These are phyloP conservation scores for Leptinotarsa peninsularis DNA, from an alignment of 2,888 invertebrate genomes.

Conservation along the genomic window DNA sequence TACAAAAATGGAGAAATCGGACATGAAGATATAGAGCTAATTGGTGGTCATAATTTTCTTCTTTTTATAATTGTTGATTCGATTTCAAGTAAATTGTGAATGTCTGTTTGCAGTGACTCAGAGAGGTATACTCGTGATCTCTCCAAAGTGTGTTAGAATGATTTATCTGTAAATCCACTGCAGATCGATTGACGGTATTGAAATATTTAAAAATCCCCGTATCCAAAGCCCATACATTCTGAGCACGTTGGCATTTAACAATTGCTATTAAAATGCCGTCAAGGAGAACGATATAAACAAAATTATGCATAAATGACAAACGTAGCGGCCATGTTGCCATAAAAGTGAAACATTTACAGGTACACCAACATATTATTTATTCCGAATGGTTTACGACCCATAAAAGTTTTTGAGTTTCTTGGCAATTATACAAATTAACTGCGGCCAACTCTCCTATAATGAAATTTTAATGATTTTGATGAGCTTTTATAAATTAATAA, in stretches of 20 bases:
- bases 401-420: conserved; percentile 62
- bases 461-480: conserved; percentile 57
- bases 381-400: conserved; percentile 61
- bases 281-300: conserved; percentile 54
- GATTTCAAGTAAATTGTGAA: too few species aligned
- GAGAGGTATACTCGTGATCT: too few species aligned
- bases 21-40: too few species aligned
- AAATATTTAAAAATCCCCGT: not conserved
- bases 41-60: too few species aligned
- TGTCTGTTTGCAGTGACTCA: too few species aligned
- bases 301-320: conserved; percentile 58
- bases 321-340: conserved; percentile 58
- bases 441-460: conserved; percentile 54
- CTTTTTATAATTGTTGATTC: too few species aligned
- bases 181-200: too few species aligned
- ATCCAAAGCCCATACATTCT: conserved; percentile 37
- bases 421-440: conserved; percentile 64
- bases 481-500: conserved; percentile 58
- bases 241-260: conserved; percentile 55
- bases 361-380: conserved; percentile 62
- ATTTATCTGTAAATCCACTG: too few species aligned
- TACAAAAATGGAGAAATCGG: too few species aligned
- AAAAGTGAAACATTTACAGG: conserved; percentile 58
- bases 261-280: conserved; percentile 53
- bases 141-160: too few species aligned